phyloP scores from a whole-genome alignment of 2,888 invertebrate species.

The Cistogaster globosa region DNA sequence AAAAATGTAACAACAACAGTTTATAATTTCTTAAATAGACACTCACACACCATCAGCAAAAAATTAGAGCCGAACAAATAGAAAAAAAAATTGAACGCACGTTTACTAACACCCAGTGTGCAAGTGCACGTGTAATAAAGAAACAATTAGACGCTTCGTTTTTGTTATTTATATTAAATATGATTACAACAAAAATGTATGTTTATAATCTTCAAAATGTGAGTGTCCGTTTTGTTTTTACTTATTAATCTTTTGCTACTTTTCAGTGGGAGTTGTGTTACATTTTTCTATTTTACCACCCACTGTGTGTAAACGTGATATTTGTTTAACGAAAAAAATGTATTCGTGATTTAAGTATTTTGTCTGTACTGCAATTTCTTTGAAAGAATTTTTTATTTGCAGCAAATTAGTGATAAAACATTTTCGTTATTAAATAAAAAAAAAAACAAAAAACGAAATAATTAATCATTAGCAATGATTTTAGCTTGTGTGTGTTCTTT shows the following conservation, averaged over 20 bases:
- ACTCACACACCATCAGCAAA: constrained; percentile 1
- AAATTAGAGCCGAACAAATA: not conserved
- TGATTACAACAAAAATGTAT: constrained; percentile 24
- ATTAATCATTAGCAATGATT: too few species aligned
- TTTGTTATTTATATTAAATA: constrained; percentile 17
- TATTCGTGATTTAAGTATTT: too few species aligned
- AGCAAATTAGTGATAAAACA: too few species aligned
- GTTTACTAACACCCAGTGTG: constrained; percentile 68
- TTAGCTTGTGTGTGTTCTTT: too few species aligned
- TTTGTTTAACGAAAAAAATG: constrained; percentile 27
- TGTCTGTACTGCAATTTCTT: too few species aligned
- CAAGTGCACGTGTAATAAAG: constrained; percentile 69
- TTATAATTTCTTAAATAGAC: constrained; percentile 39
- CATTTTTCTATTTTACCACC: constrained; percentile 62
- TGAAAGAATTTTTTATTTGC: too few species aligned
- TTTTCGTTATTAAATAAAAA: too few species aligned
- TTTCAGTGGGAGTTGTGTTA: constrained; percentile 28
- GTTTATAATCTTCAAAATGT: not conserved
- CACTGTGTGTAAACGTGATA: constrained; percentile 72
- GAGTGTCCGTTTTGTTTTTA: constrained; percentile 2
- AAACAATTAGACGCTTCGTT: constrained; percentile 68
- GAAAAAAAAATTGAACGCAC: constrained; percentile 45
- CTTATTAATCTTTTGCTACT: constrained; percentile 55
- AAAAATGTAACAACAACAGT: not conserved
- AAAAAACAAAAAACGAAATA: too few species aligned